Conservation (phyloP, 2,888 invertebrate genomes). For the Xylota segnis region DNA sequence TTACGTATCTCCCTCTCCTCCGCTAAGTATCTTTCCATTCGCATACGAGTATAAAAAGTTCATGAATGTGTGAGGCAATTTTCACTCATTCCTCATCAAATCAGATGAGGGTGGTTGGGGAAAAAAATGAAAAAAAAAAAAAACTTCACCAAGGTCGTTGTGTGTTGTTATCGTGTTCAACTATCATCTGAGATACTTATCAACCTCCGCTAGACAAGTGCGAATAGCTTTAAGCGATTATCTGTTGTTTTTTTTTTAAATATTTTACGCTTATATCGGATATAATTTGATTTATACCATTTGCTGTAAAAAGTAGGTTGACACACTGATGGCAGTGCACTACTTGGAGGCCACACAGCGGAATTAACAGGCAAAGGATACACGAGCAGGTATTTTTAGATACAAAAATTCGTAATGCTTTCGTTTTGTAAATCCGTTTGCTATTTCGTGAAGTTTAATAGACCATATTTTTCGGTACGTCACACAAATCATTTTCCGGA, state of each 20-base stretch:
- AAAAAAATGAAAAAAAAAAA: too few species aligned
- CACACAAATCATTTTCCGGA: constrained; percentile 41
- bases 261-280: constrained; percentile 19
- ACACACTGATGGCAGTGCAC: constrained; percentile 17
- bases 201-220: constrained; percentile 6
- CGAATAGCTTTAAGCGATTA: not conserved
- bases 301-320: constrained; percentile 37
- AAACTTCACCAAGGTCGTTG: constrained; percentile 26
- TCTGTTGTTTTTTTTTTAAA: not conserved
- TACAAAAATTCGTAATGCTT: constrained; percentile 25
- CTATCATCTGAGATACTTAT: constrained; percentile 5
- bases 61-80: constrained; percentile 6
- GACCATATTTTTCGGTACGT: constrained; percentile 12
- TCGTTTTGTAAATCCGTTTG: constrained; percentile 16
- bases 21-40: constrained; percentile 28
- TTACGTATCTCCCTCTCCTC: constrained; percentile 3
- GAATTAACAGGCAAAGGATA: constrained; percentile 30
- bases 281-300: constrained; percentile 16
- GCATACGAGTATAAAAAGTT: not conserved
- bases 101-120: not conserved
- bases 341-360: constrained; percentile 1
- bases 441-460: constrained; percentile 17
- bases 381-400: constrained; percentile 17
- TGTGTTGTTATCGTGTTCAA: constrained; percentile 25
- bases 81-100: not conserved